These are phyloP conservation scores for Poeciliopsis turneri DNA, from an alignment of 2,797 vertebrate genomes.

Conservation along the genomic window DNA sequence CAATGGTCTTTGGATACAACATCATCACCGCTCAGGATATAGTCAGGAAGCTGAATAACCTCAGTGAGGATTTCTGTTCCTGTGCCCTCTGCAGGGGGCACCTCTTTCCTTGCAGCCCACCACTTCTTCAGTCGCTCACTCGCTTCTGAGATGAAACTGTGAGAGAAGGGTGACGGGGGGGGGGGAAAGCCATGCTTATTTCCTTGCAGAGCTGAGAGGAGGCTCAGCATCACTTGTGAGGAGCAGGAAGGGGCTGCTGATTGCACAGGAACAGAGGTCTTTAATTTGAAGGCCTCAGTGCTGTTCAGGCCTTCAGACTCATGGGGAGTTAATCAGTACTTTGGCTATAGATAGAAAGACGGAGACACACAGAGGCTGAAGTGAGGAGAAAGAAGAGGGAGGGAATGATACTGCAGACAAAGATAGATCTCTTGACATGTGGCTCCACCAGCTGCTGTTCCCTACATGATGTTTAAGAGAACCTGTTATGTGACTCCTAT, in stretches of 20 bases:
- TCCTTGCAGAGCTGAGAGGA: conserved; percentile 23
- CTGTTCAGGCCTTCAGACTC: conserved; percentile 59
- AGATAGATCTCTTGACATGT: neutral
- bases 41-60: conserved; percentile 24
- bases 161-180: neutral
- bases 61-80: conserved; percentile 31
- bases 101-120: conserved; percentile 11
- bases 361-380: conserved; percentile 37
- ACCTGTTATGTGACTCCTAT: neutral
- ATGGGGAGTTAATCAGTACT: conserved; percentile 79
- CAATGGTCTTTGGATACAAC: conserved; percentile 3
- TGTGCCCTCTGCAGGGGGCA: conserved; percentile 23
- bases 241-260: conserved; percentile 68
- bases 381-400: conserved; percentile 27
- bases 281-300: conserved; percentile 62
- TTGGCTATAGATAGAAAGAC: conserved; percentile 59
- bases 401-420: conserved; percentile 11
- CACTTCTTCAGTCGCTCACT: conserved; percentile 10
- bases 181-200: conserved; percentile 8
- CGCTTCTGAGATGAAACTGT: conserved; percentile 5
- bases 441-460: conserved; percentile 5
- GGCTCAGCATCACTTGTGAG: conserved; percentile 36
- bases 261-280: conserved; percentile 67
- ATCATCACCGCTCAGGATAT: conserved; percentile 2
- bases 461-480: neutral